These are phyloP conservation scores for Zoanthus gigantus DNA, from an alignment of 92 coral and sea anemone genomes.

Conservation along the genomic window DNA sequence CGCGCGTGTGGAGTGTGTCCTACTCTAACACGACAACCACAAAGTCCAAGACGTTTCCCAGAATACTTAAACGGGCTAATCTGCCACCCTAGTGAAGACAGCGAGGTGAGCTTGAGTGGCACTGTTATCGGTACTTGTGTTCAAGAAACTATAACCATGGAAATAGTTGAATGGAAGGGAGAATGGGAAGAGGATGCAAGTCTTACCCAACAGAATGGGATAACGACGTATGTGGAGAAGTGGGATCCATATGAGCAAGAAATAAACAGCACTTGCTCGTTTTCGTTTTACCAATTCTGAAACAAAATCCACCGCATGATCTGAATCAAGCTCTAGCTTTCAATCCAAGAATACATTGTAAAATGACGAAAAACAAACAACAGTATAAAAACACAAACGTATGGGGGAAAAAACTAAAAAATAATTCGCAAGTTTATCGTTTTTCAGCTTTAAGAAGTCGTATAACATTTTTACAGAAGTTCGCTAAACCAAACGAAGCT, in stretches of 20 bases:
- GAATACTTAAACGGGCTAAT: constrained; percentile 29
- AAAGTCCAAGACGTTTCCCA: constrained; percentile 39
- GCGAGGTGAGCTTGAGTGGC: background rate
- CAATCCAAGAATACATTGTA: no score
- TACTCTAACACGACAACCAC: constrained; percentile 12
- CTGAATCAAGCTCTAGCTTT: no score
- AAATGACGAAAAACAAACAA: no score
- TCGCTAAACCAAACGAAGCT: no score
- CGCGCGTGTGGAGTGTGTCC: constrained; percentile 44
- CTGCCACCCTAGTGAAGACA: constrained; percentile 19
- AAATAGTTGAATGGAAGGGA: constrained; percentile 22
- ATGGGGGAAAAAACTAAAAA: no score
- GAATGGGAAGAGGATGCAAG: constrained; percentile 10
- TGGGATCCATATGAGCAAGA: constrained; percentile 33
- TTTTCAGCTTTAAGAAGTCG: no score
- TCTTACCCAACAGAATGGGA: background rate
- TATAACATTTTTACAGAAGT: no score
- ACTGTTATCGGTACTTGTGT: background rate
- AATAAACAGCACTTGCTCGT: constrained; percentile 35
- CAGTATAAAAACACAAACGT: no score
- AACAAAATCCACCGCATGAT: background rate
- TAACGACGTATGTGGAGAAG: constrained; percentile 32
- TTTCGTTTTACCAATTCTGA: background rate
- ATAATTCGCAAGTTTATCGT: no score
- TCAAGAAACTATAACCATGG: constrained; percentile 31